These are phyloP conservation scores for Artibeus lituratus DNA, from an alignment of 2,797 vertebrate species.

Conservation along the genomic window DNA sequence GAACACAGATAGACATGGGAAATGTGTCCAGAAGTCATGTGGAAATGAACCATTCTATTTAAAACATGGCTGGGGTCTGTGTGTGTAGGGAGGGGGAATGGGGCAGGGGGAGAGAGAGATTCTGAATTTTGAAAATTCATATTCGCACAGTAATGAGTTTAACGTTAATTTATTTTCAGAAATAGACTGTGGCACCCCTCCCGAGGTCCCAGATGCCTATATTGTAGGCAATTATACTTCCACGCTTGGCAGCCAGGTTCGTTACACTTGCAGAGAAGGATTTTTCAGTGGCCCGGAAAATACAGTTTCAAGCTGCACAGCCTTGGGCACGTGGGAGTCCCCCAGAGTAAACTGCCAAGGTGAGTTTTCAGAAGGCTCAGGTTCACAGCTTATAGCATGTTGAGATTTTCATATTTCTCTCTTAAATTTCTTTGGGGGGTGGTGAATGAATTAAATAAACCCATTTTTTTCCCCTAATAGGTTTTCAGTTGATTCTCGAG, in stretches of 20 bases:
- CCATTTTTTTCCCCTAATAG: background rate
- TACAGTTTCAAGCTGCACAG: constrained; percentile 82
- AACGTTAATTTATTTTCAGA: constrained; percentile 80
- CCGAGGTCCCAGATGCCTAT: constrained; percentile 81
- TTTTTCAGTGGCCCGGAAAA: constrained; percentile 81
- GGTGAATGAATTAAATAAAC: background rate
- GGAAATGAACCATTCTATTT: background rate
- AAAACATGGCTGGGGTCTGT: background rate
- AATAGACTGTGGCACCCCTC: constrained; percentile 86
- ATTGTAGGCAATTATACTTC: constrained; percentile 83
- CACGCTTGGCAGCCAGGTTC: constrained; percentile 81
- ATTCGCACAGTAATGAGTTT: background rate
- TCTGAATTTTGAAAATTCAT: constrained; percentile 17
- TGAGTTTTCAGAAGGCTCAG: constrained; percentile 71
- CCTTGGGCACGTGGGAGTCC: constrained; percentile 83
- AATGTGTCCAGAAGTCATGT: background rate
- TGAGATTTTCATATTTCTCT: background rate
- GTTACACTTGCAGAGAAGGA: constrained; percentile 86
- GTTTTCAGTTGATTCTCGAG: background rate
- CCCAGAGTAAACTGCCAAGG: constrained; percentile 86
- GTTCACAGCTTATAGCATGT: background rate
- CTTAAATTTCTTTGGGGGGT: background rate
- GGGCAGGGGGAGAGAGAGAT: background rate
- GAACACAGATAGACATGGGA: background rate
- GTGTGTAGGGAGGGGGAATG: background rate